These are phyloP conservation scores for Hyalella azteca DNA, from an alignment of 2,888 invertebrate genomes.

Conservation along the genomic window DNA sequence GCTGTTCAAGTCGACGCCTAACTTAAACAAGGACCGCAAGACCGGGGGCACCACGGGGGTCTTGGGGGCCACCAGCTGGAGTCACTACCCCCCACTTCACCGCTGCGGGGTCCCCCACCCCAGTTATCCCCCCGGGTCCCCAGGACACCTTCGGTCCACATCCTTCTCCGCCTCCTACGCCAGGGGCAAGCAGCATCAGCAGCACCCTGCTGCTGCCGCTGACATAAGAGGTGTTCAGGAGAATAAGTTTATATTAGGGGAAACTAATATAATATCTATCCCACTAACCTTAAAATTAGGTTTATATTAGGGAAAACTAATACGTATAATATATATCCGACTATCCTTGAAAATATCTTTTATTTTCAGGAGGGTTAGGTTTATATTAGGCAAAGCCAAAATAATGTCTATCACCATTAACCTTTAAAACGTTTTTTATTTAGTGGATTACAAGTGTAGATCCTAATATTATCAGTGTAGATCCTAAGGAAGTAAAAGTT, in stretches of 20 bases:
- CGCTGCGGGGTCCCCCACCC: neutral
- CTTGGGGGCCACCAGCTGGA: constrained; percentile 83
- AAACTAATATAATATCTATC: too few relatives aligned
- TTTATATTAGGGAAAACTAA: too few relatives aligned
- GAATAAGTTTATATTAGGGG: neutral
- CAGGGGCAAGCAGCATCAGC: constrained; percentile 77
- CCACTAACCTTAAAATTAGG: too few relatives aligned
- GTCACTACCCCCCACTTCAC: constrained; percentile 56
- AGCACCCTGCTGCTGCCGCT: neutral
- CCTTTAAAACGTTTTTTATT: too few relatives aligned
- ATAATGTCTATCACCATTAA: too few relatives aligned
- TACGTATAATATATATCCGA: too few relatives aligned
- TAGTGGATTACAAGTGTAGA: too few relatives aligned
- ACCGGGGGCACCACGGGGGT: constrained; percentile 67
- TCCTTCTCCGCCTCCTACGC: constrained; percentile 76
- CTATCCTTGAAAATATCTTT: too few relatives aligned
- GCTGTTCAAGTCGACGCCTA: constrained; percentile 95
- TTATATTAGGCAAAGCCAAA: too few relatives aligned
- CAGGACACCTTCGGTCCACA: constrained; percentile 66
- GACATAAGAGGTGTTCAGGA: neutral
- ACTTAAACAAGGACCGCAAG: constrained; percentile 79
- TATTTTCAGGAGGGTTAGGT: too few relatives aligned
- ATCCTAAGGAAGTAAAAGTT: too few relatives aligned
- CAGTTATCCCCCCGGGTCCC: constrained; percentile 16
- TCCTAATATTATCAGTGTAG: too few relatives aligned